Conservation (phyloP, 2,797 vertebrate species). For the Spinus olivaceus region DNA sequence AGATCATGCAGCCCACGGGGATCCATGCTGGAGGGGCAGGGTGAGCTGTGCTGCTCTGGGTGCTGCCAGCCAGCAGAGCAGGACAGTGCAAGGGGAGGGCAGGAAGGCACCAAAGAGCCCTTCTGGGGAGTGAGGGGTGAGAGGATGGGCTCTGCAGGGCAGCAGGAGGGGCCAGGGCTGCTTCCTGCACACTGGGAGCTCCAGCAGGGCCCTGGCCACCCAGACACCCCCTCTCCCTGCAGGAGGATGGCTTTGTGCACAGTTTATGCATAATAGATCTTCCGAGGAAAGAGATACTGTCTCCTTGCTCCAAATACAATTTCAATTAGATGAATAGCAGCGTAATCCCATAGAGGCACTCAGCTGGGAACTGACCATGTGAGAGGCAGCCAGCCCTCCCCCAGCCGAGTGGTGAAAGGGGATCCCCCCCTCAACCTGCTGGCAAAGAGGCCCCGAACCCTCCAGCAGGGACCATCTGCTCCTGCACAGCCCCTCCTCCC, state of each 20-base stretch:
- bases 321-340: constrained; percentile 40
- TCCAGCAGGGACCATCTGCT: constrained; percentile 58
- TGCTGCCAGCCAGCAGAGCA: not conserved
- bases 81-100: not conserved
- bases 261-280: constrained; percentile 14
- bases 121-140: not conserved
- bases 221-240: not conserved
- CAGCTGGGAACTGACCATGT: constrained; percentile 40
- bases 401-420: not conserved
- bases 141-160: not conserved
- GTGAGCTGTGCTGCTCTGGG: not conserved
- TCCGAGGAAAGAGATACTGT: constrained; percentile 23
- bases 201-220: not conserved
- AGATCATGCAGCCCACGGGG: not conserved
- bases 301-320: constrained; percentile 35
- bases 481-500: constrained; percentile 13
- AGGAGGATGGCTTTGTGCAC: constrained; percentile 14
- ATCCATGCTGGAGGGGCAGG: not conserved
- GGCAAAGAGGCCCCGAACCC: not conserved
- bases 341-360: constrained; percentile 26
- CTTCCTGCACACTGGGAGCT: not conserved
- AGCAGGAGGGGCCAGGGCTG: not conserved
- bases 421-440: not conserved
- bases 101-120: rapidly evolving
- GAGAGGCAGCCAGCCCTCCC: constrained; percentile 23